Conservation (phyloP, 1,140 invertebrate species). For the Magallana angulata region DNA sequence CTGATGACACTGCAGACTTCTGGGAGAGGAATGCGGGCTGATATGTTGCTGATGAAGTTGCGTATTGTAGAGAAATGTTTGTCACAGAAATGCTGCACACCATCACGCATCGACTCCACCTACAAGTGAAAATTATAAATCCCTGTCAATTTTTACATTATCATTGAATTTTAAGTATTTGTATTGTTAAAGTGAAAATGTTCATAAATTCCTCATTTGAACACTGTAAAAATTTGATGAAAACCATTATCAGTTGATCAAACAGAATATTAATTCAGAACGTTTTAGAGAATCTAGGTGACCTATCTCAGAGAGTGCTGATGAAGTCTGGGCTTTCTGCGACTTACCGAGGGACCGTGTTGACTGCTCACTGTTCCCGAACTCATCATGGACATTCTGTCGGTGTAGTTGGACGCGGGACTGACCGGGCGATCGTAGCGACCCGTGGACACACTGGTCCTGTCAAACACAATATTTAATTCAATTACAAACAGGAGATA, state of each 20-base stretch:
- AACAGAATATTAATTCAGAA: too few species aligned
- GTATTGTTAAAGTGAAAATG: too few species aligned
- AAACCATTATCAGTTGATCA: too few species aligned
- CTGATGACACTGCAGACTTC: constrained; percentile 95
- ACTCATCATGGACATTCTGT: constrained; percentile 63
- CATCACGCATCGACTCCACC: constrained; percentile 82
- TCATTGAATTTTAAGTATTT: too few species aligned
- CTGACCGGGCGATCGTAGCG: constrained; percentile 66
- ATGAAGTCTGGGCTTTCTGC: neutral
- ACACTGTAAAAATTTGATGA: too few species aligned
- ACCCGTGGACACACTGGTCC: constrained; percentile 60
- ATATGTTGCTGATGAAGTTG: constrained; percentile 92
- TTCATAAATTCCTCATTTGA: too few species aligned
- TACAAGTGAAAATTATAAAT: constrained; percentile 49
- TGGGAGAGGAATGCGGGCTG: constrained; percentile 90
- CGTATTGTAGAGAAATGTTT: constrained; percentile 95
- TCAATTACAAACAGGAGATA: neutral
- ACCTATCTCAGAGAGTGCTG: too few species aligned
- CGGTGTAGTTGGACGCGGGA: constrained; percentile 62
- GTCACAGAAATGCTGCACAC: constrained; percentile 95
- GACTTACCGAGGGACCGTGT: constrained; percentile 53
- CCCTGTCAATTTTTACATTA: too few species aligned
- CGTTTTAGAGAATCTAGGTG: too few species aligned
- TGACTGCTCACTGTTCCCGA: constrained; percentile 58
- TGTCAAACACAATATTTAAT: neutral